A percentile compares a stretch with the other conserved stretches of the same genome.
Conservation (phyloP, 2,888 invertebrate genomes). For the Stramonita haemastoma region DNA sequence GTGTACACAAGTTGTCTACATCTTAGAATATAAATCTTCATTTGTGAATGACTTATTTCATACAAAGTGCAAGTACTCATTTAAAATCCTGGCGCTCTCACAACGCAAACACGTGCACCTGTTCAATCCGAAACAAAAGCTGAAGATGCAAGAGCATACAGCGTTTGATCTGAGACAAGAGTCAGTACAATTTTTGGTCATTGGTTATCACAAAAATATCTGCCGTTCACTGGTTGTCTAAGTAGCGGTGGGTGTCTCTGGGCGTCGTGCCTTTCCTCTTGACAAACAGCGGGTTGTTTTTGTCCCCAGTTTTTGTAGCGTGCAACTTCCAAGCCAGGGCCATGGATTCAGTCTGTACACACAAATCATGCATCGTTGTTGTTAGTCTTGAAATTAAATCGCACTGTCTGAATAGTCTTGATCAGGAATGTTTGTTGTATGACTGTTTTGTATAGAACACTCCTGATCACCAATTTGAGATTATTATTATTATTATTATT, state of each 20-base stretch:
- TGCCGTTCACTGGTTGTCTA: slow-evolving; percentile 37
- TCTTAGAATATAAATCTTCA: no score
- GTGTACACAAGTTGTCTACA: not conserved
- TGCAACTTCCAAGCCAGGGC: slow-evolving; percentile 67
- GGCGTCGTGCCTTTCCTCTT: slow-evolving; percentile 62
- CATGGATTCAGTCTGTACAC: slow-evolving; percentile 62
- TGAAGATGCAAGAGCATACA: not conserved
- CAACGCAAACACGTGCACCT: no score
- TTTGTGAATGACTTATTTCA: no score
- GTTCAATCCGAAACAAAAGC: not conserved
- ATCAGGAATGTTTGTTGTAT: no score
- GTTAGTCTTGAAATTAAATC: no score
- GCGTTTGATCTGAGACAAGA: not conserved
- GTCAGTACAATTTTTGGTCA: not conserved
- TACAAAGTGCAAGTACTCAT: not conserved
- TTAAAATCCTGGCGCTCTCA: not conserved
- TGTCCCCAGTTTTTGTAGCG: slow-evolving; percentile 63
- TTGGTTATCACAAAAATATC: no score
- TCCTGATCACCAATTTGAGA: not conserved
- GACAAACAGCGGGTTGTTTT: slow-evolving; percentile 58
- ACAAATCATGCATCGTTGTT: not conserved
- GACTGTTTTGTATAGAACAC: no score
- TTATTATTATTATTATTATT: not conserved
- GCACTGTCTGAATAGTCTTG: no score
- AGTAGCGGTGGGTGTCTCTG: slow-evolving; percentile 61